A percentile compares a stretch with the other conserved stretches of the same genome.
Conservation (phyloP, 2,888 invertebrate species). For the Drosophila kambysellisi region DNA sequence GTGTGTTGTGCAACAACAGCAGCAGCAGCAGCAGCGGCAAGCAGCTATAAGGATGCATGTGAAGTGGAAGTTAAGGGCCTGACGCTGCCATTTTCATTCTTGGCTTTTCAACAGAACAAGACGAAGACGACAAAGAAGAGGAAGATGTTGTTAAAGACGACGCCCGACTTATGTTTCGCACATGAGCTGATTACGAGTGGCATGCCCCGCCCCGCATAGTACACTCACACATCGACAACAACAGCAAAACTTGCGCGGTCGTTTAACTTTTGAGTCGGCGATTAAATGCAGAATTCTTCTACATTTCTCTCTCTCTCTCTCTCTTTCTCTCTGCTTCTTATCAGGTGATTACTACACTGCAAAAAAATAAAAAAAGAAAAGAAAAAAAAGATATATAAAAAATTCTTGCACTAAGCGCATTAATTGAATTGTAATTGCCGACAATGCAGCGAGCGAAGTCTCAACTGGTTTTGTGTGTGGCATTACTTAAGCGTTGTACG, state of each 20-base stretch:
- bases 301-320: conserved; percentile 10
- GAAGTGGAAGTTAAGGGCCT: conserved; percentile 55
- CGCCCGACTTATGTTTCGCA: conserved; percentile 46
- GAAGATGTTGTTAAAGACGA: conserved; percentile 10
- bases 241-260: conserved; percentile 71
- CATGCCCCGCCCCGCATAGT: not conserved
- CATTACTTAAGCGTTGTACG: conserved; percentile 28
- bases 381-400: not conserved
- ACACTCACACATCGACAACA: not conserved
- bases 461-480: conserved; percentile 66
- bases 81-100: conserved; percentile 65
- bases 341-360: conserved; percentile 62
- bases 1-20: conserved; percentile 44
- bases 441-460: conserved; percentile 30
- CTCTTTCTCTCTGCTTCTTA: conserved; percentile 43
- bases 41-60: conserved; percentile 70
- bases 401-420: conserved; percentile 72
- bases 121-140: conserved; percentile 11
- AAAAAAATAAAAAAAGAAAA: conserved; percentile 33
- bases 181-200: conserved; percentile 62
- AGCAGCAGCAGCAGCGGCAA: conserved; percentile 22
- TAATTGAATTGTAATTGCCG: conserved; percentile 80
- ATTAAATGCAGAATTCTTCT: conserved; percentile 74
- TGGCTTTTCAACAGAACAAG: conserved; percentile 31
- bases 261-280: conserved; percentile 75